Evolutionary conservation across 2,888 invertebrate genomes (phyloP).

Genomic region (Athalia rosae): DNA sequence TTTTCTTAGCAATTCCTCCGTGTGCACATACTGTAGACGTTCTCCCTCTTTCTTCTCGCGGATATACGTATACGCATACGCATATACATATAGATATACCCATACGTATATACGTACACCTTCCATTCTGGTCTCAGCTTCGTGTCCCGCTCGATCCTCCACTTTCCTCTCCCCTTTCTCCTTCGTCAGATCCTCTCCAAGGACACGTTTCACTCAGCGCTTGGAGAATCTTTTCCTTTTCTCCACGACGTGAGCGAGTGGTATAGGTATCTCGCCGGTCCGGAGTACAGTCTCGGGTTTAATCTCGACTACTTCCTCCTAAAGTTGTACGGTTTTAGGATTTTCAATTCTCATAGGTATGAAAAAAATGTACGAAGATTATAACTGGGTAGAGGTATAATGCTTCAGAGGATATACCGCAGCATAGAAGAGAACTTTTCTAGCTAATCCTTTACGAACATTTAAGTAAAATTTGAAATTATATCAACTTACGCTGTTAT

Average conservation of each 20-base stretch:
- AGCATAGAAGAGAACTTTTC: no score
- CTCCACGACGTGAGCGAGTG: conserved; percentile 6
- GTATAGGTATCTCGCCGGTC: background rate
- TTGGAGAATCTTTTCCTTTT: conserved; percentile 23
- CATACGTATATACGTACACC: background rate
- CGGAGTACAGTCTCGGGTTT: conserved; percentile 1
- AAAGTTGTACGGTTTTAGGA: conserved; percentile 21
- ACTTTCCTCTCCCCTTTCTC: conserved; percentile 16
- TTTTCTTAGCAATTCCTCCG: conserved; percentile 3
- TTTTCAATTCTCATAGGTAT: conserved; percentile 22
- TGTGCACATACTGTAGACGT: no score
- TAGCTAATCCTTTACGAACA: no score
- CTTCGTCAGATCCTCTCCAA: conserved; percentile 13
- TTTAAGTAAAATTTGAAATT: no score
- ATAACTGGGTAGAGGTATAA: background rate
- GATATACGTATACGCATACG: background rate
- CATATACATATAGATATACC: background rate
- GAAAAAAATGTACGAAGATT: background rate
- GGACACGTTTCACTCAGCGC: conserved; percentile 42
- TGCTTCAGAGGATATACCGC: no score
- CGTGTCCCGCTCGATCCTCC: conserved; percentile 10
- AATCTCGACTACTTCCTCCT: conserved; percentile 10
- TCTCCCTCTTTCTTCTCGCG: background rate
- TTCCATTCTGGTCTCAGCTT: conserved; percentile 1
- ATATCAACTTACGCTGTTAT: no score